These are phyloP conservation scores for Caenorhabditis doughertyi DNA, from an alignment of 2,888 invertebrate genomes.

Conservation along the genomic window DNA sequence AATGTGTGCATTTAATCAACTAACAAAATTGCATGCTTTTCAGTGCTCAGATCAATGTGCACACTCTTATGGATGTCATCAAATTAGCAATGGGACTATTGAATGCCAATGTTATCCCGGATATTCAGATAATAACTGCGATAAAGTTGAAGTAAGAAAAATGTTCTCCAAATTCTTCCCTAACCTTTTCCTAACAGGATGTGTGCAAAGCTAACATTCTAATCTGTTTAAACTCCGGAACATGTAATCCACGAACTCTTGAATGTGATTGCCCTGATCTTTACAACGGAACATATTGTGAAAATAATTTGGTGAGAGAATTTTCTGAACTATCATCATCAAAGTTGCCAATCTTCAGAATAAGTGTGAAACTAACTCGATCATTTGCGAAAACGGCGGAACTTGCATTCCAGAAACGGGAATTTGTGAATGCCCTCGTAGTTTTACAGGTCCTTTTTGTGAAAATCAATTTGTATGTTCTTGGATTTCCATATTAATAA, in stretches of 20 bases:
- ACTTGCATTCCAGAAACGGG: constrained; percentile 18
- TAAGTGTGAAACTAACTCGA: constrained; percentile 17
- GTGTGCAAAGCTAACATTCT: constrained; percentile 36
- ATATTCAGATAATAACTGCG: constrained; percentile 31
- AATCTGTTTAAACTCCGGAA: constrained; percentile 25
- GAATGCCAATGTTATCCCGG: constrained; percentile 39
- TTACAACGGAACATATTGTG: constrained; percentile 35
- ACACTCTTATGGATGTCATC: constrained; percentile 37
- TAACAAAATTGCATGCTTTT: constrained; percentile 15
- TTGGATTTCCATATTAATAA: neutral
- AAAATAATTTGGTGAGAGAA: constrained; percentile 38
- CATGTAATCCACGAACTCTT: constrained; percentile 19
- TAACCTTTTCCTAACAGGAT: neutral
- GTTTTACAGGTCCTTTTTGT: constrained; percentile 29
- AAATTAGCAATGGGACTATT: constrained; percentile 12
- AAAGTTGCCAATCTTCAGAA: constrained; percentile 8
- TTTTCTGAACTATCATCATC: neutral
- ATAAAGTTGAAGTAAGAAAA: constrained; percentile 41
- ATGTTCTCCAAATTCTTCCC: neutral
- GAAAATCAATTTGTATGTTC: constrained; percentile 38
- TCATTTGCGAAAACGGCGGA: constrained; percentile 41
- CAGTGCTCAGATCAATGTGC: constrained; percentile 51
- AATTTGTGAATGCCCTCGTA: constrained; percentile 22
- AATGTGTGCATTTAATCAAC: neutral
- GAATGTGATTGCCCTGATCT: constrained; percentile 13